Evolutionary conservation across 1,140 invertebrate species (phyloP).

Genomic region (Zophobas atratus): DNA sequence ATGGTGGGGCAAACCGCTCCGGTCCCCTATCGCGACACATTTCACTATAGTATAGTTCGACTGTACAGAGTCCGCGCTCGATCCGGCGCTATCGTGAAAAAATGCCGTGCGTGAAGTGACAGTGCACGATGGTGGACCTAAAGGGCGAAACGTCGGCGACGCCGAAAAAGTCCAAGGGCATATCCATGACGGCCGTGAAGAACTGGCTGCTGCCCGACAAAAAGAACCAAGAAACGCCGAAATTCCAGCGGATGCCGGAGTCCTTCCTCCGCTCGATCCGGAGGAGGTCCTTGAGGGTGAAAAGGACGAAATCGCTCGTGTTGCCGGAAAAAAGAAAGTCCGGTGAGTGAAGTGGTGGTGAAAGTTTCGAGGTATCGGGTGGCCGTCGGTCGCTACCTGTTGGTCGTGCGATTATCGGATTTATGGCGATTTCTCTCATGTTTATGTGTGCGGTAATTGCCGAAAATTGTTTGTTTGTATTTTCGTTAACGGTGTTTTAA

Average conservation of each 20-base stretch:
- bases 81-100: not conserved
- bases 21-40: not conserved
- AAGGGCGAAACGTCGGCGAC: slow-evolving; percentile 62
- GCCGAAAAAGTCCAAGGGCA: slow-evolving; percentile 64
- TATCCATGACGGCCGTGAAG: slow-evolving; percentile 75
- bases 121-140: slow-evolving; percentile 63
- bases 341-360: slow-evolving; percentile 71
- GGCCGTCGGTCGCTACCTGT: no score
- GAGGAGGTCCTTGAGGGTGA: slow-evolving; percentile 77
- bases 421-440: not conserved
- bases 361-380: not conserved
- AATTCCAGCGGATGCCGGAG: slow-evolving; percentile 74
- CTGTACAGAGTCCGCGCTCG: not conserved
- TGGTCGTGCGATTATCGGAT: no score
- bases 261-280: slow-evolving; percentile 78
- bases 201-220: slow-evolving; percentile 79
- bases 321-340: slow-evolving; percentile 82
- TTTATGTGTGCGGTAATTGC: not conserved
- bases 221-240: slow-evolving; percentile 71
- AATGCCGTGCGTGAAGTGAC: slow-evolving; percentile 3
- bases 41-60: not conserved
- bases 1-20: not conserved
- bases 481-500: no score
- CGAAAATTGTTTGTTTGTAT: no score
- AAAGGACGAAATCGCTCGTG: slow-evolving; percentile 79